Evolutionary conservation across 2,797 vertebrate genomes (phyloP).

Genomic region (Megaceryle alcyon): DNA sequence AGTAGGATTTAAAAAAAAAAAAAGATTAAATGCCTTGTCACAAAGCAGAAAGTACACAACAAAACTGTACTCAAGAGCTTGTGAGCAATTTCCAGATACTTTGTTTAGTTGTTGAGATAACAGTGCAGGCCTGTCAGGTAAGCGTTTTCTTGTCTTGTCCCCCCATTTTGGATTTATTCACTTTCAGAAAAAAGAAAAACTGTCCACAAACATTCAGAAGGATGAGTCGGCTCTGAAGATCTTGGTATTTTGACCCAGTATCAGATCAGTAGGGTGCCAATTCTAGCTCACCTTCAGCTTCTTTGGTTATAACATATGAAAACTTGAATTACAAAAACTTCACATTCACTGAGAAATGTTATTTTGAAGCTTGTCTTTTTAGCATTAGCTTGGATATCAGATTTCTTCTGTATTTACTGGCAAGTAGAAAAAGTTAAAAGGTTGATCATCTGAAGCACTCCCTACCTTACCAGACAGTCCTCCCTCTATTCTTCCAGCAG

Average conservation of each 20-base stretch:
- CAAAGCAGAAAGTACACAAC: background rate
- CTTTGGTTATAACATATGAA: background rate
- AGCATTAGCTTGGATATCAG: background rate
- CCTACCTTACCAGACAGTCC: background rate
- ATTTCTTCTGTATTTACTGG: background rate
- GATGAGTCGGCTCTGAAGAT: background rate
- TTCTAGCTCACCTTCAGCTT: background rate
- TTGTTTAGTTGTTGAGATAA: background rate
- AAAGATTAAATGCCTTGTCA: background rate
- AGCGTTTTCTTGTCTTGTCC: background rate
- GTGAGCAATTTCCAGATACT: background rate
- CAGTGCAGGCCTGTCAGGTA: background rate
- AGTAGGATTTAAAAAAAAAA: background rate
- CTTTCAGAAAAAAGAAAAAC: background rate
- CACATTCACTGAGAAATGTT: background rate
- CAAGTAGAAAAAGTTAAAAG: background rate
- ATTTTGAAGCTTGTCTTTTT: background rate
- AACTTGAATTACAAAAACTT: background rate
- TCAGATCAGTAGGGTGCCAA: background rate
- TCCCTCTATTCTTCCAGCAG: background rate
- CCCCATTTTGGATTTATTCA: background rate
- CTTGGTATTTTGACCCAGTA: rapidly evolving
- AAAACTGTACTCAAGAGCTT: background rate
- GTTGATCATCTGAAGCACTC: background rate
- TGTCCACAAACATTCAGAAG: background rate